Evolutionary conservation across 1,140 invertebrate genomes (phyloP), one percentile per base, ranked within the genome.

Genomic region (Holotrichia oblita): DNA sequence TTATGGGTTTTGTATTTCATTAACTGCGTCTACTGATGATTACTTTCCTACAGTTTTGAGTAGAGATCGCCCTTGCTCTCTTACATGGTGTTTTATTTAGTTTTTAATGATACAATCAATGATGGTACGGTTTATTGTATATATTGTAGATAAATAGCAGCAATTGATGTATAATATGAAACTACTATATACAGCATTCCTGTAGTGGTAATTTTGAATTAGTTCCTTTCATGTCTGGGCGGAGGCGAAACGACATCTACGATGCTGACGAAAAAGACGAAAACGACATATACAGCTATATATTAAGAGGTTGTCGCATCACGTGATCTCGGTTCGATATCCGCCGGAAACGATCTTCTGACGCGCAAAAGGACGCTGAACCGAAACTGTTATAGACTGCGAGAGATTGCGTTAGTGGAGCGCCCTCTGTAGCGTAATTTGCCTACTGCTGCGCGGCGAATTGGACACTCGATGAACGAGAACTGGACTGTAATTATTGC

Each of bases 321-420:
- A 64, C 61, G 61, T 64, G 61, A 64, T 27, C 17, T 64, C 17
- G 12, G 61, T 64, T 22, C 61, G 61, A 64, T 64, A 64, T 64
- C 61, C 61, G 61, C n/a, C 61, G 61, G 61, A 64, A 64, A 64
- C 61, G 6, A 27, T 64, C 17, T 17, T 64, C 61, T 22, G 0
- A 14, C 61, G 61, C 6, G 61, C 17, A n/a, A 64, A 64, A 64
- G 59, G 61, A 64, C 61, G 61, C 61, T 64, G 61, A 64, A 64
- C 61, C 17, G n/a, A n/a, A n/a, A n/a, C n/a, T n/a, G n/a, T n/a
- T n/a, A n/a, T n/a, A n/a, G n/a, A n/a, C n/a, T n/a, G n/a, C n/a
- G n/a, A n/a, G n/a, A n/a, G n/a, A n/a, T n/a, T n/a, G n/a, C n/a
- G n/a, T n/a, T n/a, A n/a, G n/a, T n/a, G n/a, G n/a, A n/a, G n/a